A percentile compares a stretch with the other conserved stretches of the same genome.
phyloP scores from a whole-genome alignment of 2,888 invertebrate species.

The Yponomeuta plumbellus region DNA sequence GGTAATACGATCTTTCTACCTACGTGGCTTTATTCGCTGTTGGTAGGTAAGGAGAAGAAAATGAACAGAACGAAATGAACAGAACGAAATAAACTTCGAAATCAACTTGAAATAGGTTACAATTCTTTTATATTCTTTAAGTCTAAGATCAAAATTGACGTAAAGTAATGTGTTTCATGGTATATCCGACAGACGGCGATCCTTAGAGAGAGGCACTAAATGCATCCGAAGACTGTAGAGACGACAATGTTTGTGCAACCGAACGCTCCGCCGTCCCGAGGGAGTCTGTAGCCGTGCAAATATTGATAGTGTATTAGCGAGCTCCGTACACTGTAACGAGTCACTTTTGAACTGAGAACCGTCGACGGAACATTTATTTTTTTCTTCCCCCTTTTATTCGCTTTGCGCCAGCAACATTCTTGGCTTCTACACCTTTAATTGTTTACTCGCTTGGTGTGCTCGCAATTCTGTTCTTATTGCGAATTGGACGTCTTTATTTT shows the following conservation, averaged over 20 bases:
- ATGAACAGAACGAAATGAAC: neutral
- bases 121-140: neutral
- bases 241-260: constrained; percentile 52
- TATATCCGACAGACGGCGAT: neutral
- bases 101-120: neutral
- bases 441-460: constrained; percentile 15
- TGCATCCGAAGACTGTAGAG: constrained; percentile 33
- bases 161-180: neutral
- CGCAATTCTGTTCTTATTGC: constrained; percentile 1
- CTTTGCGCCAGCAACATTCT: constrained; percentile 20
- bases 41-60: neutral
- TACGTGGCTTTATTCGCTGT: neutral
- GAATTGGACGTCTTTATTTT: neutral
- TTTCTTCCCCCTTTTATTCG: constrained; percentile 23
- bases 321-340: constrained; percentile 44
- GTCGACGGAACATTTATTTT: constrained; percentile 30
- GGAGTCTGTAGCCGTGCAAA: constrained; percentile 4
- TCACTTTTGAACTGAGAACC: constrained; percentile 41
- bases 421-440: constrained; percentile 23
- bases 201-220: constrained; percentile 10
- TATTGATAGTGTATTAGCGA: constrained; percentile 63
- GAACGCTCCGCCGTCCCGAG: constrained; percentile 22
- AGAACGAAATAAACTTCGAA: neutral
- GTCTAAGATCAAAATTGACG: neutral
- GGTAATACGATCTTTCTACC: neutral